Evolutionary conservation across 2,888 invertebrate species (phyloP).

Genomic region (Mystacides longicornis): DNA sequence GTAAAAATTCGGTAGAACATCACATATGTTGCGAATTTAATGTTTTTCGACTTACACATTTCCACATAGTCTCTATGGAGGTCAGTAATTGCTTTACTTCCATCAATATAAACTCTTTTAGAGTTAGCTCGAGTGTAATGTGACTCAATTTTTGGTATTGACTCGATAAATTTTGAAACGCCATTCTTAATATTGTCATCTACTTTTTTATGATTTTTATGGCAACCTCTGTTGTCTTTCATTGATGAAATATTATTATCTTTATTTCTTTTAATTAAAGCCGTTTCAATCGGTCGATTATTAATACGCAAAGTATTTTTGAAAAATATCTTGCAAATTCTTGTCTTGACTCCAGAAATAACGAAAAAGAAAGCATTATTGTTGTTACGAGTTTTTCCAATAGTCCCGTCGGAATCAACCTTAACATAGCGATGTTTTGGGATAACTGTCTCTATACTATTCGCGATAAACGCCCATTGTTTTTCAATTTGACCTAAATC

Average conservation of each 20-base stretch:
- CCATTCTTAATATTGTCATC: not conserved
- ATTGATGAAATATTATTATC: not conserved
- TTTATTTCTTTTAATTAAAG: not conserved
- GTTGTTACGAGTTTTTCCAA: not conserved
- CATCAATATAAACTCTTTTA: not conserved
- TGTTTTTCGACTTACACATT: not conserved
- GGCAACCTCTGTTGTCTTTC: not conserved
- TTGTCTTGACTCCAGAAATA: not conserved
- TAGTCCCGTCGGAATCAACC: not conserved
- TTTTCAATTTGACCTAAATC: too few relatives aligned
- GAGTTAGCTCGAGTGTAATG: not conserved
- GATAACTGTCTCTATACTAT: too few relatives aligned
- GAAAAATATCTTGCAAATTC: not conserved
- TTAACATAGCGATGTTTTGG: too few relatives aligned
- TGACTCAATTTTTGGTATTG: not conserved
- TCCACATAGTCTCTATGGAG: not conserved
- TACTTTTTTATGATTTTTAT: not conserved
- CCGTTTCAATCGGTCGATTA: not conserved
- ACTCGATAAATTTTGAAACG: not conserved
- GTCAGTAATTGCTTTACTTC: not conserved
- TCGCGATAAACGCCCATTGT: too few relatives aligned
- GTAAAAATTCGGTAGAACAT: not conserved
- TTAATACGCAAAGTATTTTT: constrained; percentile 1
- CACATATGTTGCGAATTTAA: not conserved
- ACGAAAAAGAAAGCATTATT: not conserved